Conservation (phyloP, 2,888 invertebrate species). For the Pristionchus mayeri region DNA sequence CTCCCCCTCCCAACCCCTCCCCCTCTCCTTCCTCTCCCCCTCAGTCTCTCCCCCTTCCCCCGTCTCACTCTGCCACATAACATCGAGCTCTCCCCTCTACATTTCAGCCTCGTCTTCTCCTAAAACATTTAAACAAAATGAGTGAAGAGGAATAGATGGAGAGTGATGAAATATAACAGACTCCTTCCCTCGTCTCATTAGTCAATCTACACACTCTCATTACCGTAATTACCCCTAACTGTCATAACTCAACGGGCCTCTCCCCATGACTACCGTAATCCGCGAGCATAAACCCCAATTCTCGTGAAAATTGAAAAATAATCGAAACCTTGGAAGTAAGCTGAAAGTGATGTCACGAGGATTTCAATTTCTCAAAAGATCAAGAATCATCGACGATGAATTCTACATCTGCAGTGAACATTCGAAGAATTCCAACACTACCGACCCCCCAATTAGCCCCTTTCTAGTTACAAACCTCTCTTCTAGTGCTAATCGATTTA, state of each 20-base stretch:
- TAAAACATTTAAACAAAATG: constrained; percentile 37
- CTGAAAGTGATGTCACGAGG: not conserved
- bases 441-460: not conserved
- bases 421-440: not conserved
- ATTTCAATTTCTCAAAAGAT: not conserved
- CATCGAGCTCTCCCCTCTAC: constrained; percentile 6
- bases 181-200: not conserved
- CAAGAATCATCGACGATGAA: not conserved
- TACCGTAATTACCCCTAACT: constrained; percentile 31
- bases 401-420: not conserved
- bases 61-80: constrained; percentile 27
- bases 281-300: not conserved
- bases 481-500: not conserved
- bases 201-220: constrained; percentile 12
- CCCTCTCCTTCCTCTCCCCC: not conserved
- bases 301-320: not conserved
- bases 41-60: constrained; percentile 2
- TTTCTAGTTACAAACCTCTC: not conserved
- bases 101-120: not conserved
- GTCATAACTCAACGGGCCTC: constrained; percentile 1
- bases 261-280: constrained; percentile 27
- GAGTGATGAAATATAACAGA: constrained; percentile 9
- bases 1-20: constrained; percentile 28
- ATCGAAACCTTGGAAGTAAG: not conserved
- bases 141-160: not conserved